These are phyloP conservation scores for Nymphalis io DNA, from an alignment of 1,140 invertebrate species.

Conservation along the genomic window DNA sequence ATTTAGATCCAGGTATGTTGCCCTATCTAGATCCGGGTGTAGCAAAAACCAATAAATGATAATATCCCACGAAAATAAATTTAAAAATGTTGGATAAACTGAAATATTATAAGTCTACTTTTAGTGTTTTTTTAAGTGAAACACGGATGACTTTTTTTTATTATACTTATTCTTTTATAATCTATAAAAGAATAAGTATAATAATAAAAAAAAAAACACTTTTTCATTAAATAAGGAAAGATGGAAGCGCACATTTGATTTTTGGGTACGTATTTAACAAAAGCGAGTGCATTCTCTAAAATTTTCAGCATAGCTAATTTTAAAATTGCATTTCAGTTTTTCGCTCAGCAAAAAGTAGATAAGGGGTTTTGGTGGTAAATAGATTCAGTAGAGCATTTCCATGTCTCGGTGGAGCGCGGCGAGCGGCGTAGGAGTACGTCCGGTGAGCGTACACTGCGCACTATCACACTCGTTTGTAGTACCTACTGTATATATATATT, in stretches of 20 bases:
- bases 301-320: constrained; percentile 44
- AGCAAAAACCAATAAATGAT: too few species aligned
- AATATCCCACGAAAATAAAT: too few species aligned
- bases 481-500: background rate
- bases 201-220: background rate
- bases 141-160: too few species aligned
- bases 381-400: constrained; percentile 74
- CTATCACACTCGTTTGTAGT: background rate
- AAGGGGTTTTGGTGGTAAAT: constrained; percentile 63
- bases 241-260: constrained; percentile 10
- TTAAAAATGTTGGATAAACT: too few species aligned
- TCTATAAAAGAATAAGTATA: too few species aligned
- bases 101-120: too few species aligned
- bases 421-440: constrained; percentile 32
- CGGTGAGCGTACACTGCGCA: constrained; percentile 26
- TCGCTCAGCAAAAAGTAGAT: constrained; percentile 55
- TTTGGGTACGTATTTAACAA: constrained; percentile 22
- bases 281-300: constrained; percentile 21
- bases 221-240: background rate
- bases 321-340: constrained; percentile 54
- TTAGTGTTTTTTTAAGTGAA: too few species aligned
- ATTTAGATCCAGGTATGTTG: too few species aligned
- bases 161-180: too few species aligned
- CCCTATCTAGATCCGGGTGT: too few species aligned
- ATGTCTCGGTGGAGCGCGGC: constrained; percentile 51